Conservation (phyloP, 2,888 invertebrate genomes). For the Hyppa rectilinea region DNA sequence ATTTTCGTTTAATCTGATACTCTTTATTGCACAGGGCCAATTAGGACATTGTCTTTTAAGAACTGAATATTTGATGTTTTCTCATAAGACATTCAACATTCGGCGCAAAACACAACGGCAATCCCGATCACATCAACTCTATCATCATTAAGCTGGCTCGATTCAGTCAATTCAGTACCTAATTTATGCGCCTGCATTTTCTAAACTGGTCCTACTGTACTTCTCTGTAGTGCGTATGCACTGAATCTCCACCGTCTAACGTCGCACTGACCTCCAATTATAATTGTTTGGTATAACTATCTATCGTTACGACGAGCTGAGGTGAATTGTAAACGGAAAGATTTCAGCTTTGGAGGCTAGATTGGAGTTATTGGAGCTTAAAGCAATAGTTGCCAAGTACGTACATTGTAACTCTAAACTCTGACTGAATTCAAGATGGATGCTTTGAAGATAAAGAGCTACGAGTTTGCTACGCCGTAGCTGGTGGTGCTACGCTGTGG, state of each 20-base stretch:
- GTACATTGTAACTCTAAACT: constrained; percentile 32
- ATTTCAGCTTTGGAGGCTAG: constrained; percentile 28
- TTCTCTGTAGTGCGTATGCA: background rate
- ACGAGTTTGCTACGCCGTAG: constrained; percentile 33
- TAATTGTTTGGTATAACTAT: constrained; percentile 53
- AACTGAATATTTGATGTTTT: too few species aligned
- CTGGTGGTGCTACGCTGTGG: constrained; percentile 13
- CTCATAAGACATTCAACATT: too few species aligned
- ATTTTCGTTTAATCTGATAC: too few species aligned
- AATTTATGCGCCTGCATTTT: background rate
- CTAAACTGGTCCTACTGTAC: background rate
- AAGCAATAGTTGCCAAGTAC: constrained; percentile 28
- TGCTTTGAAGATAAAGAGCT: background rate
- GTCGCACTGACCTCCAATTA: constrained; percentile 61
- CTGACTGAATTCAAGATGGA: constrained; percentile 11
- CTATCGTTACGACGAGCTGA: constrained; percentile 49
- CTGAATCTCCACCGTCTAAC: constrained; percentile 44
- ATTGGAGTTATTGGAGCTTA: constrained; percentile 32
- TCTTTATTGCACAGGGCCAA: too few species aligned
- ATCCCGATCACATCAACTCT: too few species aligned
- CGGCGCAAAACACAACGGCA: too few species aligned
- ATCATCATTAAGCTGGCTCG: too few species aligned
- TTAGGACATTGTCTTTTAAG: too few species aligned
- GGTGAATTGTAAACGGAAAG: constrained; percentile 53
- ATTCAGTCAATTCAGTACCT: too few species aligned